Base-by-base conservation (phyloP, 2,888 invertebrate species). In the Morpho helenor region DNA sequence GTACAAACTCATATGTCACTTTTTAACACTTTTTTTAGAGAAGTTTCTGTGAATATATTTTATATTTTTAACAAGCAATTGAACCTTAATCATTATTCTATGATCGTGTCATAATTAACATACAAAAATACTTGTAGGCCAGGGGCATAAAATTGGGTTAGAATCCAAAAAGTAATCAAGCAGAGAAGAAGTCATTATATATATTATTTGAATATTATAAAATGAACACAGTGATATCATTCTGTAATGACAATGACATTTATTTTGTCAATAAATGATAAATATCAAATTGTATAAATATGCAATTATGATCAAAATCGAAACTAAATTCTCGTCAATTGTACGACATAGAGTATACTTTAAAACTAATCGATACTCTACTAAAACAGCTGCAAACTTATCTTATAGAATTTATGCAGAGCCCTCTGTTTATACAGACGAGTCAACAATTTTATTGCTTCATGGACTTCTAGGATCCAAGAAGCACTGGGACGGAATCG, bases 391-490 rank as follows among this genome's bases (percentile, higher is more conserved):
- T 2, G 77, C 81, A 3, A 77, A 68, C 53, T 66, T 89, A 44
- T 86, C 88, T 0, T 87, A 76, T 63, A 86, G 80, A 70, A 64
- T 87, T 31, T 63, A 81, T n/a, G 82, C 82, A 0, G 74, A 77
- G 8, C 66, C 66, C 9, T 61, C 68, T 0, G 52, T 62, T 2
- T 73, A 77, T 0, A 54, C 65, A 0, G 75, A 78, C 0, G 66
- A 73, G 22, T 75, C 82, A 0, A 82, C 87, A 0, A 67, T 87
- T 7, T 68, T 88, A 6, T 62, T 98, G 53, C 92, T 96, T 76
- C 98, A 98, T 77, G 98, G 97, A 0, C 84, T 98, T 9, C 93
- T 99, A 66, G 97, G 98, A 0, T 94, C 94, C 0, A 98, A 97
- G 77, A 93, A 91, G 59, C 97, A 98, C 75, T 99, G 98, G 97